Conservation (phyloP, 2,113 vertebrate species). For the Fulica atra region DNA sequence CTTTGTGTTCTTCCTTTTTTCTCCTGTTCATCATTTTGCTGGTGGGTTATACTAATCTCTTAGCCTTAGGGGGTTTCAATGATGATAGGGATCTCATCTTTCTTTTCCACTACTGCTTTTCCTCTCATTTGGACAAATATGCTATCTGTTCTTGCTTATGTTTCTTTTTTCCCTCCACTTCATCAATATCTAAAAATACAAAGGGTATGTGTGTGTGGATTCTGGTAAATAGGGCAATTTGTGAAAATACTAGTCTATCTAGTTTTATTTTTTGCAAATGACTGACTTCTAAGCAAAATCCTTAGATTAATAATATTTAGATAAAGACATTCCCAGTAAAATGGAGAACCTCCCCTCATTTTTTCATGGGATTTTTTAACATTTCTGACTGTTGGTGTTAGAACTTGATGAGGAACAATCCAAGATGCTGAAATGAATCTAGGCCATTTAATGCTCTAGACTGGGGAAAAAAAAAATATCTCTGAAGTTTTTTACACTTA, state of each 20-base stretch:
- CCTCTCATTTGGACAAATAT: neutral
- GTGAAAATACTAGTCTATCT: neutral
- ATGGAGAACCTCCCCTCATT: fast-evolving
- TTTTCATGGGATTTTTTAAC: neutral
- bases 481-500: neutral
- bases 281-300: neutral
- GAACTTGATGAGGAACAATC: neutral
- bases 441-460: neutral
- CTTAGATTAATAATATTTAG: neutral
- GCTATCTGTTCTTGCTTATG: neutral
- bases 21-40: neutral
- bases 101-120: neutral
- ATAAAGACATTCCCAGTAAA: neutral
- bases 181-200: neutral
- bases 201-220: neutral
- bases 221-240: neutral
- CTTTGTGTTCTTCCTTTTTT: neutral
- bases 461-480: neutral
- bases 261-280: neutral
- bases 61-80: neutral
- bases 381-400: neutral
- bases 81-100: neutral
- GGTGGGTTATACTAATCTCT: neutral
- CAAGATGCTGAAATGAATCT: neutral
- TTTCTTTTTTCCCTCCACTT: fast-evolving